Conservation (phyloP, 2,797 vertebrate genomes). For the Pseudochirops corinnae region DNA sequence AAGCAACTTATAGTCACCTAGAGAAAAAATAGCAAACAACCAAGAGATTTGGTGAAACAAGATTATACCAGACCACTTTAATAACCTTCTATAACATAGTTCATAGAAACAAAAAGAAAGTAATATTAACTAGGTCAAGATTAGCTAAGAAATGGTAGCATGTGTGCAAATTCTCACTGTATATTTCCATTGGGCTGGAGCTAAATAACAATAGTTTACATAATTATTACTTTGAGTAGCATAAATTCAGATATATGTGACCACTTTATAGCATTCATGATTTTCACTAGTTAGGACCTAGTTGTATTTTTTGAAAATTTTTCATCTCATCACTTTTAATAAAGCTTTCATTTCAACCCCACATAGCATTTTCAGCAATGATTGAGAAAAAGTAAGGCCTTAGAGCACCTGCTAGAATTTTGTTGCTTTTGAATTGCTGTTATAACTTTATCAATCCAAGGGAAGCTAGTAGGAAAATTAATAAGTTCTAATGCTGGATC, state of each 20-base stretch:
- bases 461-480: not conserved
- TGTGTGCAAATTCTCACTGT: not conserved
- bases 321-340: too few species aligned
- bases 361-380: too few species aligned
- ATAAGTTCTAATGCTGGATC: not conserved
- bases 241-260: not conserved
- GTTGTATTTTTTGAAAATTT: not conserved
- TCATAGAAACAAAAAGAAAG: not conserved
- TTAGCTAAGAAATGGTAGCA: not conserved
- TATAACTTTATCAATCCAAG: not conserved
- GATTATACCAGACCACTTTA: not conserved
- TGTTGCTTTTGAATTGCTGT: not conserved
- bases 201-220: not conserved
- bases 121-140: not conserved
- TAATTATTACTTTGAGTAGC: not conserved
- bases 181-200: not conserved
- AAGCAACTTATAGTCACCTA: slow-evolving; percentile 36
- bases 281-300: not conserved
- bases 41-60: not conserved
- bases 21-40: slow-evolving; percentile 54
- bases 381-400: not conserved
- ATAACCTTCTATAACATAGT: not conserved
- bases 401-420: not conserved
- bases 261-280: not conserved
- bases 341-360: too few species aligned